Evolutionary conservation across 1,140 invertebrate genomes (phyloP).

Genomic region (Heliconius melpomene): DNA sequence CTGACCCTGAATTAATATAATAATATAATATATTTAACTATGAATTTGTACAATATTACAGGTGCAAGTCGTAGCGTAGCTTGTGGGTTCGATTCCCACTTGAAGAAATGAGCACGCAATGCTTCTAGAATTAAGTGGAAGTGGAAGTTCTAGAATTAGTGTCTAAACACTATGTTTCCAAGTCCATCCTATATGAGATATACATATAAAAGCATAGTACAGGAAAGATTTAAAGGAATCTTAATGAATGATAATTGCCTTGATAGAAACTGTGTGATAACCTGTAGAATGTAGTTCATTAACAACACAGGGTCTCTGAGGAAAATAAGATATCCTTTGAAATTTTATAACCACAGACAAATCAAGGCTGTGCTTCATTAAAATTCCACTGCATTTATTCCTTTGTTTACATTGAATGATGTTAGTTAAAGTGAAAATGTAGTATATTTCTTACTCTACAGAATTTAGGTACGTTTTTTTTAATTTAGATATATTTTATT

Average conservation of each 20-base stretch:
- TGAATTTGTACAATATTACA: not conserved
- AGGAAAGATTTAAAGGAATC: not conserved
- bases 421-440: not conserved
- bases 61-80: too few species aligned
- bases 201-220: not conserved
- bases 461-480: too few species aligned
- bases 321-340: conserved; percentile 12
- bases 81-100: too few species aligned
- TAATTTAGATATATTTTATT: too few species aligned
- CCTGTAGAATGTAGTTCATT: conserved; percentile 16
- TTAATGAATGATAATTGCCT: not conserved
- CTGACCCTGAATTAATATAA: not conserved
- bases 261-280: not conserved
- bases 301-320: conserved; percentile 5
- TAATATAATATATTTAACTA: not conserved
- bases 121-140: too few species aligned
- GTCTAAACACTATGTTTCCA: too few species aligned
- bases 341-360: not conserved
- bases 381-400: not conserved
- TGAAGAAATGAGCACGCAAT: too few species aligned
- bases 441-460: not conserved
- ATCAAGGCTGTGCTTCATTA: conserved; percentile 7
- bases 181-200: too few species aligned
- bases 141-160: too few species aligned
- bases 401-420: not conserved